These are phyloP conservation scores for Oeneis ivallda DNA, from an alignment of 2,888 invertebrate genomes.

Conservation along the genomic window DNA sequence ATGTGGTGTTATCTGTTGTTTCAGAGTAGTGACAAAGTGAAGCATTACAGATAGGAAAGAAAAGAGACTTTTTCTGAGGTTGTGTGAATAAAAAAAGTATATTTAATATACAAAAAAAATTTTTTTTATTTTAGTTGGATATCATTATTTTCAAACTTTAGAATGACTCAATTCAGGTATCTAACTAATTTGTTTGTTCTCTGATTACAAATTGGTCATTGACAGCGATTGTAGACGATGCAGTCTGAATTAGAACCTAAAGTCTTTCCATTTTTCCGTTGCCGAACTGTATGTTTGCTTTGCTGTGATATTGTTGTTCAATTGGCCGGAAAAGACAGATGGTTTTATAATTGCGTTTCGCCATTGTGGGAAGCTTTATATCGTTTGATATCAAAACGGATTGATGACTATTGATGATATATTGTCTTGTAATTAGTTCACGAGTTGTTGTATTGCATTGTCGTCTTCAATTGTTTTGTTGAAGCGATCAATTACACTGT, in stretches of 20 bases:
- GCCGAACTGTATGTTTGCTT: conserved; percentile 5
- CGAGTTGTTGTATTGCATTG: conserved; percentile 23
- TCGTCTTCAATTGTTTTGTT: conserved; percentile 23
- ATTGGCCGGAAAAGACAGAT: conserved; percentile 51
- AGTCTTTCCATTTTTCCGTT: not conserved
- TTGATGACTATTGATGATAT: conserved; percentile 36
- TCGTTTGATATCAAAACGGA: conserved; percentile 19
- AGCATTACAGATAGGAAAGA: too few species aligned
- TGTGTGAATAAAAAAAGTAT: too few species aligned
- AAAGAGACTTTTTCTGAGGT: too few species aligned
- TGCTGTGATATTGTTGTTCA: conserved; percentile 29
- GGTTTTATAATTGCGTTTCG: conserved; percentile 47
- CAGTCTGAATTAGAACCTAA: not conserved
- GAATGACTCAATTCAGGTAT: too few species aligned
- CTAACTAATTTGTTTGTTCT: too few species aligned
- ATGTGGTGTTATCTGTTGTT: too few species aligned
- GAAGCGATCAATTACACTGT: conserved; percentile 3
- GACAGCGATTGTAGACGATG: too few species aligned
- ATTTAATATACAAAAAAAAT: too few species aligned
- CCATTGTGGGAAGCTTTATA: conserved; percentile 34
- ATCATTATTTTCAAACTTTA: too few species aligned
- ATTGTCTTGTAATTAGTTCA: conserved; percentile 36
- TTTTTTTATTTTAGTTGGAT: too few species aligned
- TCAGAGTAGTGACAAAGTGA: too few species aligned
- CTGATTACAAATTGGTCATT: too few species aligned